Evolutionary conservation across 2,888 invertebrate genomes (phyloP), one percentile per base, ranked within the genome.

Genomic region (Acleris sparsana): DNA sequence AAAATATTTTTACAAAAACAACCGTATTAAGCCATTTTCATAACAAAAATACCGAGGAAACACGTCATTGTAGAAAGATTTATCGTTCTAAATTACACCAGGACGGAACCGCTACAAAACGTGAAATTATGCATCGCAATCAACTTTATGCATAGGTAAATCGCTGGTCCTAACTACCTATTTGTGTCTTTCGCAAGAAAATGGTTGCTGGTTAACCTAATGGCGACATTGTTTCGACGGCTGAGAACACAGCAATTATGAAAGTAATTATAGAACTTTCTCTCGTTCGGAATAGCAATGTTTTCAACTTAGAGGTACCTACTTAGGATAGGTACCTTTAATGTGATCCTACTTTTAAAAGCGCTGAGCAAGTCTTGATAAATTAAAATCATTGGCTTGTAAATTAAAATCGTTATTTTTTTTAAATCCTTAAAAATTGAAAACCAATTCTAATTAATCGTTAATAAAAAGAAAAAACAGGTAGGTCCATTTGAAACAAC

Each of bases 161-260:
- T 78, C 72, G 71, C 71, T 67, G 70, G 69, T 67, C 63, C 71
- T 71, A 62, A 63, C 66, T 64, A 62, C 61, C 62, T 69, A 71
- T 64, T 68, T 71, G 77, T 83, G 82, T 82, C 80, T 79, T 83
- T 83, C 78, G 69, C 72, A 67, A 70, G 76, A 77, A 82, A 84
- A 85, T 81, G 78, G 80, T 68, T 61, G 67, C 64, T 82, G 82
- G 86, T 86, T 85, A 83, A 80, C 75, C 76, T 80, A 85, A 86
- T 81, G 80, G 80, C 79, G 71, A 79, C 80, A 80, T 80, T 81
- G 80, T 83, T 78, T 75, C 72, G 71, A 74, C 62, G 64, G 68
- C 69, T 69, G 66, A 67, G 52, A 57, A 56, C 53, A 53, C 61
- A 39, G 57, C 20, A 61, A 51, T 65, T 73, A 75, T 75, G 72